Evolutionary conservation across 2,888 invertebrate species (phyloP).

Genomic region (Ashinkailepas kermadecensis): DNA sequence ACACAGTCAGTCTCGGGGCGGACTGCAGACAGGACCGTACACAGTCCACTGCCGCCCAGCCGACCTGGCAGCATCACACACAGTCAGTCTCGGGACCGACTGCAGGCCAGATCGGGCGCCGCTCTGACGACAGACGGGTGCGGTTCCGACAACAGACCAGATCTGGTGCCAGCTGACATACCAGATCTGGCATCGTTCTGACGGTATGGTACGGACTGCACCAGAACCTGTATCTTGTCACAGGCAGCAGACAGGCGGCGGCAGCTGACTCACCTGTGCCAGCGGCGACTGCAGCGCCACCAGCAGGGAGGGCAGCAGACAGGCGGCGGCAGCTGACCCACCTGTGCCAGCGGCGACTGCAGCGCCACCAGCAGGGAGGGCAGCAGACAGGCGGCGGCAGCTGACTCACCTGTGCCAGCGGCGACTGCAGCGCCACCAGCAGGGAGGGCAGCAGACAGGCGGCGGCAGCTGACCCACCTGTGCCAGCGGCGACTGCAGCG

Average conservation of each 20-base stretch:
- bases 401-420: background rate
- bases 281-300: constrained; percentile 1
- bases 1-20: too few species aligned
- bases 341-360: constrained; percentile 1
- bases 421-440: background rate
- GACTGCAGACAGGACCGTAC: too few species aligned
- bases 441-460: background rate
- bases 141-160: too few species aligned
- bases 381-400: background rate
- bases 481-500: background rate
- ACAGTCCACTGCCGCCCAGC: background rate
- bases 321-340: background rate
- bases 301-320: background rate
- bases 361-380: background rate
- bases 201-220: too few species aligned
- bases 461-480: background rate
- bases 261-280: background rate
- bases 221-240: too few species aligned
- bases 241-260: too few species aligned
- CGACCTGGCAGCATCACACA: background rate
- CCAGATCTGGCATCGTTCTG: too few species aligned
- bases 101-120: too few species aligned
- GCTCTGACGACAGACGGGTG: too few species aligned
- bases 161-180: too few species aligned
- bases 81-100: too few species aligned